A percentile compares a stretch with the other conserved stretches of the same genome.
These are phyloP conservation scores for Gymnogyps californianus DNA, from an alignment of 2,113 vertebrate genomes.

Conservation along the genomic window DNA sequence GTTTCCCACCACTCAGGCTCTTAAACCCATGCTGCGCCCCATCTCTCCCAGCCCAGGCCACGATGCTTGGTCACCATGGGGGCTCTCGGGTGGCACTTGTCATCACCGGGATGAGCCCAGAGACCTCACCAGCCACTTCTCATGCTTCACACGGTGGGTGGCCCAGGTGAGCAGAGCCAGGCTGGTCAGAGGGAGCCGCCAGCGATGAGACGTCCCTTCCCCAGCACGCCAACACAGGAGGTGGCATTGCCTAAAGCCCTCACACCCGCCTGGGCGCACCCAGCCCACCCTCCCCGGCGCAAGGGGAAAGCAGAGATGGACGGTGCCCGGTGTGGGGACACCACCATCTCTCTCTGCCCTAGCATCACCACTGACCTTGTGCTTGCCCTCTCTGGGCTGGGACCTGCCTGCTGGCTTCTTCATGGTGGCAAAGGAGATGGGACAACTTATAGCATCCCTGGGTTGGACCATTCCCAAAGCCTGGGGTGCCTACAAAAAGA, in stretches of 20 bases:
- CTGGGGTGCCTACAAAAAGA: neutral
- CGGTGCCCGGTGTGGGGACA: neutral
- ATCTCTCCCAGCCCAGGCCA: neutral
- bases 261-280: rapidly evolving
- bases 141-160: neutral
- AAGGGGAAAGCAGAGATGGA: neutral
- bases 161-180: neutral
- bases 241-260: neutral
- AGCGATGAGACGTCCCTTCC: neutral
- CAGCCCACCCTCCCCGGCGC: neutral
- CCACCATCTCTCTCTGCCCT: neutral
- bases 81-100: rapidly evolving
- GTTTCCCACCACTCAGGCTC: neutral
- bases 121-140: neutral
- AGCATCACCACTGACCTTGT: rapidly evolving
- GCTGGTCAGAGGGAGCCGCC: neutral
- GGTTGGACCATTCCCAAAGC: neutral
- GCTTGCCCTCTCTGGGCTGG: neutral
- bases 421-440: neutral
- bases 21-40: neutral
- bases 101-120: neutral
- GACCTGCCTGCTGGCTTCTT: neutral
- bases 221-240: rapidly evolving
- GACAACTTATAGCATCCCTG: neutral
- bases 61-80: neutral